Conservation (phyloP, 2,888 invertebrate genomes). For the Plagodis dolabraria region DNA sequence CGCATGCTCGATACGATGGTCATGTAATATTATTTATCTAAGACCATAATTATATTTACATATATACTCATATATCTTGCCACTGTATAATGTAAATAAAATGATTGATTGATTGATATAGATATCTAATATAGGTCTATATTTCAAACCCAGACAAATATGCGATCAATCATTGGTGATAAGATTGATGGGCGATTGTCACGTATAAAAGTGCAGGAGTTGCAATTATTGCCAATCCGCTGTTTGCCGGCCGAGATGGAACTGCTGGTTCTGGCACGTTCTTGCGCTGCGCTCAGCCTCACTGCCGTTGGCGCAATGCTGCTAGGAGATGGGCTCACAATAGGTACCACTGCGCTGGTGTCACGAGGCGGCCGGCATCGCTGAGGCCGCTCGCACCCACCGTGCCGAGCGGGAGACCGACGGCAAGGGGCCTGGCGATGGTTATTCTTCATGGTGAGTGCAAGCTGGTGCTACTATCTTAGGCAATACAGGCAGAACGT, state of each 20-base stretch:
- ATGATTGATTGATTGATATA: no score
- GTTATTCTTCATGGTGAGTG: no score
- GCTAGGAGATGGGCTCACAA: neutral
- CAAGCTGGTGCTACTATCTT: no score
- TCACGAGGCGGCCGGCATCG: conserved; percentile 41
- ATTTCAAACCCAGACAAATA: no score
- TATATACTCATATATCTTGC: no score
- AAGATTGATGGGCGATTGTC: conserved; percentile 2
- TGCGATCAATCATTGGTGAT: conserved; percentile 1
- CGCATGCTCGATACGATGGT: no score
- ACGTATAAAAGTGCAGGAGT: neutral
- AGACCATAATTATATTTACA: no score
- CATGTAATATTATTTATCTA: no score
- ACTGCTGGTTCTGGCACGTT: neutral
- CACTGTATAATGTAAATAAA: no score
- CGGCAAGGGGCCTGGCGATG: conserved; percentile 11
- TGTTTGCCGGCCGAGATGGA: neutral
- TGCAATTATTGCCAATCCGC: neutral
- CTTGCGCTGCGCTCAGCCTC: conserved; percentile 9
- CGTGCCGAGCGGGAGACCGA: conserved; percentile 28
- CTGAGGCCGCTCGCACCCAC: conserved; percentile 41
- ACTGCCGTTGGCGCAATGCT: neutral
- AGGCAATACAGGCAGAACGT: no score
- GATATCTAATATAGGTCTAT: no score
- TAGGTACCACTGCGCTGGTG: conserved; percentile 33